Evolutionary conservation across 53 echinoderm and acorn worm genomes (phyloP).

Genomic region (Arbacia lixula): DNA sequence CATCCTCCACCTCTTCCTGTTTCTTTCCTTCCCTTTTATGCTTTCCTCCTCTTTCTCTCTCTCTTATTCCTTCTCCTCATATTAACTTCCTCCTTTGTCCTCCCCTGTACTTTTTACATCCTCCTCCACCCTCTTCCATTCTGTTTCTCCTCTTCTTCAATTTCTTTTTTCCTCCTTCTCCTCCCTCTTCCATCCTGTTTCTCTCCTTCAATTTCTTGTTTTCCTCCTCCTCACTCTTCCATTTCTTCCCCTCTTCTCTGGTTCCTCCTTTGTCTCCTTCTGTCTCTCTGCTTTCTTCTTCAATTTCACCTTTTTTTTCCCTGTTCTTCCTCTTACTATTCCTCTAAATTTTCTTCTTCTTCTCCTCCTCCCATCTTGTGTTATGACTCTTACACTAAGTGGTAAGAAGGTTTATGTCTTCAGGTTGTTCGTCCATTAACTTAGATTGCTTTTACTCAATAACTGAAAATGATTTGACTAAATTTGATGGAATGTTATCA

Average conservation of each 20-base stretch:
- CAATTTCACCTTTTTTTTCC: background rate
- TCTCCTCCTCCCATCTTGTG: background rate
- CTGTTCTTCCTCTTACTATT: too few species aligned
- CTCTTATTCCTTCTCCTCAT: background rate
- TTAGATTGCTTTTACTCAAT: too few species aligned
- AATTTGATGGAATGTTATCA: too few species aligned
- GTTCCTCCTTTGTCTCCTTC: background rate
- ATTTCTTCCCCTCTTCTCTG: background rate
- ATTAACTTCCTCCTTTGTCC: too few species aligned
- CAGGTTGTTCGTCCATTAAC: background rate
- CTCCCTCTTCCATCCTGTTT: background rate
- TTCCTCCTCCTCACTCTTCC: background rate
- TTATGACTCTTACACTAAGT: background rate
- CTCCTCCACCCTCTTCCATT: background rate
- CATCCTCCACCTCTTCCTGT: background rate
- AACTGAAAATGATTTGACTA: too few species aligned
- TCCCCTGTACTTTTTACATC: too few species aligned
- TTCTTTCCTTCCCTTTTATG: background rate
- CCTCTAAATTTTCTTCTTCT: background rate
- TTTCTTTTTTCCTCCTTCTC: background rate
- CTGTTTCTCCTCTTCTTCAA: background rate
- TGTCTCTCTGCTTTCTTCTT: background rate
- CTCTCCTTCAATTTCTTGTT: background rate
- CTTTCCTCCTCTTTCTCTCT: background rate
- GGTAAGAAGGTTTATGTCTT: background rate